Conservation (phyloP, 2,113 vertebrate species). For the Pluvialis apricaria region DNA sequence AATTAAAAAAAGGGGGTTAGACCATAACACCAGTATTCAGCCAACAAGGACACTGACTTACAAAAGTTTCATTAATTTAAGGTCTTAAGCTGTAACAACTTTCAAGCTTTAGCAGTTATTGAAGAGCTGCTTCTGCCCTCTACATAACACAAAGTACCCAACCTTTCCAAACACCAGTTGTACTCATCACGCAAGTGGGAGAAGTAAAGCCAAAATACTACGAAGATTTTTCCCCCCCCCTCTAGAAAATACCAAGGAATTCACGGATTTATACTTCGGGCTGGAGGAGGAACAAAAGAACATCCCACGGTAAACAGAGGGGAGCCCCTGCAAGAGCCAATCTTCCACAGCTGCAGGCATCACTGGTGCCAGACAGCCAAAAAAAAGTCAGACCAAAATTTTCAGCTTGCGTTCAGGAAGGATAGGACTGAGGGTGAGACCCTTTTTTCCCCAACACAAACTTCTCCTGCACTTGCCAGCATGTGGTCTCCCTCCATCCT, state of each 20-base stretch:
- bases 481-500: neutral
- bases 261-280: neutral
- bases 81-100: neutral
- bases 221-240: no score
- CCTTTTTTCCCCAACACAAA: neutral
- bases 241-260: neutral
- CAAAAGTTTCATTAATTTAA: neutral
- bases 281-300: neutral
- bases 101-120: neutral
- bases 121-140: neutral
- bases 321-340: neutral
- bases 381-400: neutral
- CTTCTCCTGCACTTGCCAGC: neutral
- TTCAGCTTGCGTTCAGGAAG: neutral
- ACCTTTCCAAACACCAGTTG: neutral
- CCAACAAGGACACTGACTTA: neutral
- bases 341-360: neutral
- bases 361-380: rapidly evolving
- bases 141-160: neutral
- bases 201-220: neutral
- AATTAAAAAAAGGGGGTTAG: neutral
- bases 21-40: neutral
- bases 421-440: rapidly evolving
- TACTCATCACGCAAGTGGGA: neutral
- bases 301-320: neutral